Percentiles rank a stretch among this genome's conserved stretches.
These are phyloP conservation scores for Diplolepis rosae DNA, from an alignment of 2,888 invertebrate species.

Conservation along the genomic window DNA sequence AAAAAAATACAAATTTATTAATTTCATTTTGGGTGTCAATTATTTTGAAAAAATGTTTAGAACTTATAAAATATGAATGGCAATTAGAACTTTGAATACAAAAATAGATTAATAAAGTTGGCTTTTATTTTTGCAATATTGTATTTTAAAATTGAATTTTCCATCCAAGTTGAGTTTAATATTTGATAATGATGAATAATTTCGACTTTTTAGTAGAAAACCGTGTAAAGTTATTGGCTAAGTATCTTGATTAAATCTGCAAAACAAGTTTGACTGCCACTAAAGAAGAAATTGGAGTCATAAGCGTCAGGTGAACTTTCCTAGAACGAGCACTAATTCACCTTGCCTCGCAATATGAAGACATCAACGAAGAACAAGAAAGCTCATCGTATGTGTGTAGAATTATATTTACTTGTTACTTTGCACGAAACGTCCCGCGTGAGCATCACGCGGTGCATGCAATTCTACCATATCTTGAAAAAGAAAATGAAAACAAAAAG, in stretches of 20 bases:
- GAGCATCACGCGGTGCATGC: constrained; percentile 4
- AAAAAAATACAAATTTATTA: too few species aligned
- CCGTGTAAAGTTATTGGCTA: neutral
- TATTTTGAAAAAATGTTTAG: too few species aligned
- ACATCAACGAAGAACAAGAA: constrained; percentile 2
- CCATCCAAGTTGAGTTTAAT: neutral
- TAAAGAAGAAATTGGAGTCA: constrained; percentile 19
- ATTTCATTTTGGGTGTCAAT: too few species aligned
- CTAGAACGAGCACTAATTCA: constrained; percentile 11
- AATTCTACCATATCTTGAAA: constrained; percentile 2
- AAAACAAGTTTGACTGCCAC: constrained; percentile 24
- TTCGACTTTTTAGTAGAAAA: neutral
- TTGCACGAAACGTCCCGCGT: constrained; percentile 3
- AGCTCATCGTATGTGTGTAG: neutral
- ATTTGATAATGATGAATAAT: constrained; percentile 1
- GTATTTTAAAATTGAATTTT: neutral
- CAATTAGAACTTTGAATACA: neutral
- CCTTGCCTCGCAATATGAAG: constrained; percentile 10
- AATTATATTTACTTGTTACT: constrained; percentile 13
- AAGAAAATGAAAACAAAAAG: neutral
- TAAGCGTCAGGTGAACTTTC: constrained; percentile 26
- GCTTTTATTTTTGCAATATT: neutral
- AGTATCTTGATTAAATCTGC: constrained; percentile 12
- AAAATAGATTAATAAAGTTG: neutral
- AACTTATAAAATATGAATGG: too few species aligned